phyloP scores from a whole-genome alignment of 1,140 invertebrate species.

The Plutomurus gul region DNA sequence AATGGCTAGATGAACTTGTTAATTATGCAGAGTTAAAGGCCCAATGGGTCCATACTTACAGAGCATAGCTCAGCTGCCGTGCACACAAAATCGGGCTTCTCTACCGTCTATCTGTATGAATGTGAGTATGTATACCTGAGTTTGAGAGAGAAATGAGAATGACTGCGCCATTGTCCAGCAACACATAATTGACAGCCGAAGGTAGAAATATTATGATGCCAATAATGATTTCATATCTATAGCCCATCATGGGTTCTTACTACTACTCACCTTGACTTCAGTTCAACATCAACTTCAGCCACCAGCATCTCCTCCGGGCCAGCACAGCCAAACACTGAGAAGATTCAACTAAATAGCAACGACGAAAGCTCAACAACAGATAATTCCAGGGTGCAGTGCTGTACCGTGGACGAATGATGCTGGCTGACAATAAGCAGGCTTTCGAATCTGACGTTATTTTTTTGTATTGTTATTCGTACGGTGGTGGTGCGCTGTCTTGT shows the following conservation, averaged over 20 bases:
- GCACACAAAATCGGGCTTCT: neutral
- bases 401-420: too few species aligned
- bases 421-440: too few species aligned
- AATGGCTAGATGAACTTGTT: constrained; percentile 32
- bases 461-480: too few species aligned
- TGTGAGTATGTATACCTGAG: too few species aligned
- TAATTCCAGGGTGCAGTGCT: too few species aligned
- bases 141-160: neutral
- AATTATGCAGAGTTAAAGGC: constrained; percentile 15
- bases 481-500: too few species aligned
- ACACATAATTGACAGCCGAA: constrained; percentile 51
- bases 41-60: constrained; percentile 8
- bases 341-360: too few species aligned
- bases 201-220: constrained; percentile 51
- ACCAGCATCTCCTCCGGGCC: too few species aligned
- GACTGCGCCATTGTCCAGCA: constrained; percentile 36
- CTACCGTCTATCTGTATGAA: neutral
- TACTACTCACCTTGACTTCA: constrained; percentile 1
- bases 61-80: neutral
- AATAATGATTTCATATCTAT: constrained; percentile 40
- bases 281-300: neutral
- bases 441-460: too few species aligned
- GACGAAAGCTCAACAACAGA: too few species aligned
- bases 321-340: neutral
- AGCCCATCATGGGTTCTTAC: constrained; percentile 32